Conservation (phyloP, 2,797 vertebrate genomes). For the Lagodon rhomboides region DNA sequence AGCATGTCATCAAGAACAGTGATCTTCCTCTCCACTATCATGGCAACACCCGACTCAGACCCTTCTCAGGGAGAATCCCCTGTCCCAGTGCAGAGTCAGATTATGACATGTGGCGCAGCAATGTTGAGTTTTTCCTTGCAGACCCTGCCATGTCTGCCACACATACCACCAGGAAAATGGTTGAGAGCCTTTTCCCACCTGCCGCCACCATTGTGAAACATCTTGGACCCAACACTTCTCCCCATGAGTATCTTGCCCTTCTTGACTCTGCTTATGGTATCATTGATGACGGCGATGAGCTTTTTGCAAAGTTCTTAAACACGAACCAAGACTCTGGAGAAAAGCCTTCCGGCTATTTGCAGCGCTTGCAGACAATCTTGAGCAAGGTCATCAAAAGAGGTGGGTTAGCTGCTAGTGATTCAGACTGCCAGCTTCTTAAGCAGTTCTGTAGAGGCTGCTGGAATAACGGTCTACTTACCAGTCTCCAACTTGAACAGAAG, state of each 20-base stretch:
- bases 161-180: not conserved
- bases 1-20: not conserved
- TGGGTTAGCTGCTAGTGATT: not conserved
- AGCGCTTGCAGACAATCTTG: not conserved
- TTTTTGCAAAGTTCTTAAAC: conserved; percentile 13
- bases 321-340: conserved; percentile 5
- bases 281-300: not conserved
- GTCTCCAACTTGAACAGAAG: conserved; percentile 9
- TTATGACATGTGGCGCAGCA: too few relatives aligned
- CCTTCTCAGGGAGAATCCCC: too few relatives aligned
- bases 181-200: not conserved
- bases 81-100: too few relatives aligned
- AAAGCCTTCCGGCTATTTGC: conserved; percentile 17
- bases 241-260: not conserved
- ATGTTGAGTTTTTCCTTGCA: too few relatives aligned
- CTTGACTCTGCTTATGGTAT: not conserved
- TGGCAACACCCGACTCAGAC: too few relatives aligned
- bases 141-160: too few relatives aligned
- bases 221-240: not conserved
- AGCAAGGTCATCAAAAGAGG: not conserved
- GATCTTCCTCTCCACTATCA: not conserved
- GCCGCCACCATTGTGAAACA: not conserved
- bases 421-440: not conserved
- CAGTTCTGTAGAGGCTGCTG: conserved; percentile 27
- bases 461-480: not conserved